Percentiles rank a stretch among this genome's conserved stretches.
Conservation (phyloP, 1,140 invertebrate species). For the Archivesica marissinica region DNA sequence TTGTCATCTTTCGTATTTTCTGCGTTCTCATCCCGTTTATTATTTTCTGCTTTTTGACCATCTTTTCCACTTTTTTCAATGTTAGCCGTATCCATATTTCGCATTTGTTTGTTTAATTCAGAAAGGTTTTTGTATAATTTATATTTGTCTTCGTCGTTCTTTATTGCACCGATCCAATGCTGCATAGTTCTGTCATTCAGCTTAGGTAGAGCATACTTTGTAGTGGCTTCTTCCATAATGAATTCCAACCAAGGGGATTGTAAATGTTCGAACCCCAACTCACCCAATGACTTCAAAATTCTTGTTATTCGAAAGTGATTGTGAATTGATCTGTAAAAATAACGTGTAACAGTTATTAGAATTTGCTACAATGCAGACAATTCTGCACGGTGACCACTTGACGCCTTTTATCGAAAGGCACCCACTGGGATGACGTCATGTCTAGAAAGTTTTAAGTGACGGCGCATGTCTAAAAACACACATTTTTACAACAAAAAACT, state of each 20-base stretch:
- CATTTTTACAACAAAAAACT: too few relatives aligned
- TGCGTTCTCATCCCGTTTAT: not conserved
- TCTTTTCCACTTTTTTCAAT: not conserved
- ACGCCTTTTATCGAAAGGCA: too few relatives aligned
- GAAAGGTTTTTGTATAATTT: not conserved
- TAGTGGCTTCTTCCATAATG: not conserved
- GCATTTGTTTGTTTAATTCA: not conserved
- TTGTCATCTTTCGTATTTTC: not conserved
- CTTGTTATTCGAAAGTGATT: conserved; percentile 42
- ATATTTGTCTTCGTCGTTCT: not conserved
- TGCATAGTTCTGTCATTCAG: not conserved
- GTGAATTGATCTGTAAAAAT: conserved; percentile 36
- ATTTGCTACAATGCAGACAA: not conserved
- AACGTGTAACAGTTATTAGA: not conserved
- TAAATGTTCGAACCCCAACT: conserved; percentile 12
- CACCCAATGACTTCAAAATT: conserved; percentile 30
- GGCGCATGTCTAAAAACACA: too few relatives aligned
- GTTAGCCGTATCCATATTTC: too few relatives aligned
- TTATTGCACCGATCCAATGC: conserved; percentile 7
- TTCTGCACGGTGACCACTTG: too few relatives aligned
- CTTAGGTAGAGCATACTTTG: not conserved
- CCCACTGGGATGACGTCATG: too few relatives aligned
- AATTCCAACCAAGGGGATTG: conserved; percentile 6
- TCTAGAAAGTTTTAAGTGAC: too few relatives aligned
- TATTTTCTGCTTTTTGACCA: not conserved